Evolutionary conservation across 2,797 vertebrate species (phyloP), one percentile per base, ranked within the genome.

Genomic region (Liparis tanakae): DNA sequence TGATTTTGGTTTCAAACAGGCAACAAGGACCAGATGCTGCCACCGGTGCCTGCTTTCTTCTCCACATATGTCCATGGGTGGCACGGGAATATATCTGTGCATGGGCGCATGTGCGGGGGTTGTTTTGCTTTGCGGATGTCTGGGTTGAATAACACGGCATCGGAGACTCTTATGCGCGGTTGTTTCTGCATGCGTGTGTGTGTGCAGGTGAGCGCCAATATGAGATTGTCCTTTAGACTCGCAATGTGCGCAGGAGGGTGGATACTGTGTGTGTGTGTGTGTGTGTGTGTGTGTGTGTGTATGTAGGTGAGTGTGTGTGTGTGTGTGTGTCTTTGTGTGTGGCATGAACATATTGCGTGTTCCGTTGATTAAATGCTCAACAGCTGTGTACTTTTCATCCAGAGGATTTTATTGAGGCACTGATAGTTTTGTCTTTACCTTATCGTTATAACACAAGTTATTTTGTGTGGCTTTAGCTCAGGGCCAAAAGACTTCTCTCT

Each of bases 1-100:
- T 86, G 36, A 88, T 83, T 89, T 76, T 57, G 34, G 25, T 73
- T 79, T 67, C 51, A 44, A 85, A 70, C 73, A 68, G 65, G 37
- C 86, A 91, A 93, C 77, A 62, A 83, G 82, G 61, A 87, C 78
- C 93, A 94, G 78, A 88, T 92, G 91, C 58, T 33, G 71, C 48
- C 20, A n/a, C 74, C 50, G 41, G 57, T 50, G 44, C 72, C 17
- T 65, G 62, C 50, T 56, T 56, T 17, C 5, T 8, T 72, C 56
- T 71, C 33, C n/a, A 61, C 44, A 58, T 43, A 50, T 68, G 78
- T 79, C 61, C 66, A 41, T 74, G 68, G 68, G 72, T 39, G 60
- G 64, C 44, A 50, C 68, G 53, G 60, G 72, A 41, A 65, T 66
- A 65, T 72, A 70, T 70, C 72, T 73, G 57, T 77, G 70, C 7